Evolutionary conservation across 2,113 vertebrate genomes (phyloP), one percentile per base, ranked within the genome.

Genomic region (Neolamprologus caudopunctatus): DNA sequence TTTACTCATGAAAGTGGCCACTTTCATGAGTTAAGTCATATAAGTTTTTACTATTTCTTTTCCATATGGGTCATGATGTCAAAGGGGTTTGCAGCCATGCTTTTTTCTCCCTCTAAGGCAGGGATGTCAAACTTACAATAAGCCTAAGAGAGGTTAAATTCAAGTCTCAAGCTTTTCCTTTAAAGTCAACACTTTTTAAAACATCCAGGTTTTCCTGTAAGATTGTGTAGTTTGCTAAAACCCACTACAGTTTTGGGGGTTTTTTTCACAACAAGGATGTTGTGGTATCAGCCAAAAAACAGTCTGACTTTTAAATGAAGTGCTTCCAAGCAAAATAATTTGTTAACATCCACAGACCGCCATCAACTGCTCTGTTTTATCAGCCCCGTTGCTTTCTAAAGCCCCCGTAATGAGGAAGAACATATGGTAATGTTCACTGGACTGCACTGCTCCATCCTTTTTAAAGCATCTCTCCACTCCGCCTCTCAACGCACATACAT

Each of bases 181-280:
- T 26, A 24, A 4, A 57, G 84, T 19, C 71, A 31, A 78, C 21
- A 31, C 24, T 50, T 75, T 19, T 75, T 71, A 14, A 14, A 37
- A 73, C 21, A 28, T 28, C 21, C 40, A 47, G 28, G 50, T 28
- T n/a, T 31, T 16, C 8, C 12, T 53, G 16, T 71, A 5, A 80
- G 26, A 66, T 63, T 31, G 24, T 14, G 14, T 6, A 45, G 50
- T 90, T 61, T 51, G 19, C 53, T 85, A 10, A 31, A 45, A 82
- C 58, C 58, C 14, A 4, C 53, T 16, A 35, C n/a, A 61, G 51
- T 47, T 63, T 19, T 6, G 26, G 9, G 1, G 0, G 0, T 0
- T 1, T n/a, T 73, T 81, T 37, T 26, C 24, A 81, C 50, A 66
- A 33, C 42, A 83, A 4, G n/a, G 31, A 83, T 68, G 57, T 5